phyloP scores from a whole-genome alignment of 2,113 vertebrate genomes.

The Cygnus buccinator region DNA sequence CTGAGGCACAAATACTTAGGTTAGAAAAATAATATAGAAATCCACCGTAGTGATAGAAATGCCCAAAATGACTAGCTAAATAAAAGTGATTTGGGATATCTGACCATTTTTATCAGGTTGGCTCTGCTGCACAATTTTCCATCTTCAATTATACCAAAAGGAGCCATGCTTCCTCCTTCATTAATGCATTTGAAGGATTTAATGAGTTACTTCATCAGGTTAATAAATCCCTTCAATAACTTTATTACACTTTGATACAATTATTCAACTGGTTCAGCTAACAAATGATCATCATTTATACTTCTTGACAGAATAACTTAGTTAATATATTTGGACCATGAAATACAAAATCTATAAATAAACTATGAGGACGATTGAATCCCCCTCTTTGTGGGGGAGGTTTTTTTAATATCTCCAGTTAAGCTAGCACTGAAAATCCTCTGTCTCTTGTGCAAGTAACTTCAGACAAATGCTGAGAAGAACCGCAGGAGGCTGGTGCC shows the following conservation, averaged over 20 bases:
- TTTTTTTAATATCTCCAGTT: background rate
- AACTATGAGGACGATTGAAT: background rate
- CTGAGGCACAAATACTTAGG: background rate
- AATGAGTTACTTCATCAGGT: constrained; percentile 61
- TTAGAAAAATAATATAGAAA: constrained; percentile 2
- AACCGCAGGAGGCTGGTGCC: background rate
- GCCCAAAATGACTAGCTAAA: background rate
- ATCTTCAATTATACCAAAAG: constrained; percentile 3
- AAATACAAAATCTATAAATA: constrained; percentile 44
- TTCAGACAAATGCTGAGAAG: background rate
- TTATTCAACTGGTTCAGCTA: constrained; percentile 34
- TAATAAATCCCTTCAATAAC: constrained; percentile 65
- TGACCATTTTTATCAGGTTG: constrained; percentile 21
- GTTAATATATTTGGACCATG: constrained; percentile 5
- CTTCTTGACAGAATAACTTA: constrained; percentile 28
- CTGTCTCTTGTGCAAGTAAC: background rate
- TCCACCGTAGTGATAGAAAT: background rate
- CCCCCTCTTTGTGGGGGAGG: background rate
- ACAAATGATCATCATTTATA: constrained; percentile 51
- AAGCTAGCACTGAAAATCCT: background rate
- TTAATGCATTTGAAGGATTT: constrained; percentile 47
- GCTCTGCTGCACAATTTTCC: constrained; percentile 9
- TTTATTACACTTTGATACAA: constrained; percentile 39
- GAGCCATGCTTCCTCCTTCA: constrained; percentile 13
- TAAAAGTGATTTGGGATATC: background rate